Percentiles rank a stretch among this genome's conserved stretches.
Evolutionary conservation across 1,140 invertebrate genomes (phyloP).

Genomic region (Lithobius niger): DNA sequence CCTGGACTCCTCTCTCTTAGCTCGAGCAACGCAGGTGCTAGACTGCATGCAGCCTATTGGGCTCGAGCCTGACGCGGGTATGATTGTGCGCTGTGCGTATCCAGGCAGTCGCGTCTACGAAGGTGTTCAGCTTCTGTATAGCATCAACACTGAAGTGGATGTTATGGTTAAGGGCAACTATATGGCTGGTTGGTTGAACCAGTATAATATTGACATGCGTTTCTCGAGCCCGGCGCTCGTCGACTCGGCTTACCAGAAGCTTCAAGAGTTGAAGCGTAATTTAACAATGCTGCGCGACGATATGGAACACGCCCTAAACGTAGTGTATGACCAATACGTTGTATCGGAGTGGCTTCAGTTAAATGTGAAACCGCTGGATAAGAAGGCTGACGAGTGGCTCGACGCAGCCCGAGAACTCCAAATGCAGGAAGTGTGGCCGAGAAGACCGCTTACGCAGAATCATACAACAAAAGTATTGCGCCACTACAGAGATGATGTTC

Average conservation of each 20-base stretch:
- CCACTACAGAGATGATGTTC: background rate
- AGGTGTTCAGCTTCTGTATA: constrained; percentile 20
- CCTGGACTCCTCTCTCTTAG: constrained; percentile 12
- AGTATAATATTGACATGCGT: constrained; percentile 24
- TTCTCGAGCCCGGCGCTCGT: constrained; percentile 32
- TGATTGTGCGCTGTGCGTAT: constrained; percentile 21
- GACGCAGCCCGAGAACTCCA: background rate
- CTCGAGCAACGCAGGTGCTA: constrained; percentile 16
- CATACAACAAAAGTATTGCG: background rate
- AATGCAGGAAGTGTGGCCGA: constrained; percentile 3
- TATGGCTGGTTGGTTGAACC: constrained; percentile 30
- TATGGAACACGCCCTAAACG: constrained; percentile 20
- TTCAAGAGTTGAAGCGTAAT: constrained; percentile 23
- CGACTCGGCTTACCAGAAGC: constrained; percentile 22
- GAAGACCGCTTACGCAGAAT: background rate
- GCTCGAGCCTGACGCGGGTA: constrained; percentile 10
- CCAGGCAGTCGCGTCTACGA: constrained; percentile 27
- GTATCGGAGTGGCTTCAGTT: constrained; percentile 29
- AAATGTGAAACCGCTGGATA: constrained; percentile 21
- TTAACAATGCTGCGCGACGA: constrained; percentile 19
- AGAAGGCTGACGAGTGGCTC: background rate
- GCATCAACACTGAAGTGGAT: constrained; percentile 16
- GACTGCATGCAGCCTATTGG: constrained; percentile 17
- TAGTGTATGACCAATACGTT: constrained; percentile 28
- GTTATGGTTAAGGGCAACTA: constrained; percentile 20